Conservation (phyloP, 2,113 vertebrate species). For the Rana temporaria region DNA sequence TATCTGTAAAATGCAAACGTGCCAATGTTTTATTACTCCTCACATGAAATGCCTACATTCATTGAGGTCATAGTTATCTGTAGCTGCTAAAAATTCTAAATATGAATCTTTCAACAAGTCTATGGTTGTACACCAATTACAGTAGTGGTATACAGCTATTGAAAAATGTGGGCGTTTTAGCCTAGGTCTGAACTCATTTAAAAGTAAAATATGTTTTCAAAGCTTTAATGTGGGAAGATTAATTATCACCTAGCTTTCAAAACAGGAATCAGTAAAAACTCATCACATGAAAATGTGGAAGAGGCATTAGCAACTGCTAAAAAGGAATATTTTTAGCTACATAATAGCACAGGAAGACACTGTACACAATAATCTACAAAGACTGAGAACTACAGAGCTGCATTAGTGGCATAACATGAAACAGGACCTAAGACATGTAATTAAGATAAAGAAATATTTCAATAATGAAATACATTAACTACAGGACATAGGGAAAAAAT, state of each 20-base stretch:
- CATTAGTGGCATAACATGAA: too few relatives aligned
- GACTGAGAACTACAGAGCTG: too few relatives aligned
- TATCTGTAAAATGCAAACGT: too few relatives aligned
- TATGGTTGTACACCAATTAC: constrained; percentile 61
- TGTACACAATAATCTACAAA: too few relatives aligned
- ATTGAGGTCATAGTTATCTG: background rate
- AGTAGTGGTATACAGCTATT: constrained; percentile 62
- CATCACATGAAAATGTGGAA: constrained; percentile 74
- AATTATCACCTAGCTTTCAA: constrained; percentile 87
- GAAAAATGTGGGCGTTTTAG: constrained; percentile 71
- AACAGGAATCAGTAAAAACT: constrained; percentile 78
- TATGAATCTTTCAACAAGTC: constrained; percentile 28
- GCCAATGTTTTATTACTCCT: too few relatives aligned
- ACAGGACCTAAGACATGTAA: too few relatives aligned
- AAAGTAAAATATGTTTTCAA: constrained; percentile 80
- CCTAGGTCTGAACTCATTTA: constrained; percentile 73
- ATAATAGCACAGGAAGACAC: constrained; percentile 69
- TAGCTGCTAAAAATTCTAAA: constrained; percentile 13
- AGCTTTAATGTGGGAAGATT: constrained; percentile 84
- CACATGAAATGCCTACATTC: background rate
- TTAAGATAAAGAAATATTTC: too few relatives aligned
- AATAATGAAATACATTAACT: too few relatives aligned
- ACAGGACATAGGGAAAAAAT: too few relatives aligned
- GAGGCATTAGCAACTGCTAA: constrained; percentile 70
- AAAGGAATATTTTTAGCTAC: constrained; percentile 68